Evolutionary conservation across 53 echinoderm and acorn worm species (phyloP), one percentile per base, ranked within the genome.

Genomic region (Holothuria leucospilota): DNA sequence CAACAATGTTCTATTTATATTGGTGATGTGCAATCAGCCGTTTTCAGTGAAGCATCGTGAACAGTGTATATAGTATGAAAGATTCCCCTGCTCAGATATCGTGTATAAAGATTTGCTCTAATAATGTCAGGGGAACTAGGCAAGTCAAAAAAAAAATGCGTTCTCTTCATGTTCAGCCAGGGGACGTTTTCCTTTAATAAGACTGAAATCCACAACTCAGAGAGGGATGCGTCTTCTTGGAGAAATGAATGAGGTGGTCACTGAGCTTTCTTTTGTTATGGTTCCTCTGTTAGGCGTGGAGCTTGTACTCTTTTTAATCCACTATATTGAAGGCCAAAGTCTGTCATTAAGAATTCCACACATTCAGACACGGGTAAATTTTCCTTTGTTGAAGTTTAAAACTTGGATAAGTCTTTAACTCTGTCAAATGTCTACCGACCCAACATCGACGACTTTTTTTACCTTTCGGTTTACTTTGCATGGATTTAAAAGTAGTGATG

Each of bases 201-300:
- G n/a, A n/a, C n/a, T n/a, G 42, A 42, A 42, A 42, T 8, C 42
- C 42, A 42, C 8, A 42, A 8, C 42, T 42, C 8, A 42, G 42
- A 42, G 42, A 63, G 64, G 23, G 64, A 63, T 27, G 64, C n/a
- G 11, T 63, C 27, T 24, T 63, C 5, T 11, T 63, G 64, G 27
- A n/a, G 64, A 7, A 63, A 63, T 63, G 64, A 63, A 63, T 63
- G 64, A 12, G 64, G n/a, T 42, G 64, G 64, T n/a, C n/a, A 63
- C n/a, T n/a, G n/a, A 63, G 23, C 23, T 63, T 63, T 63, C 27
- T 63, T 27, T 27, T 63, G 23, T 24, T 12, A 63, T 63, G 64
- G 64, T 63, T 63, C 64, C 4, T 24, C n/a, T 5, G n/a, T 63
- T n/a, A 63, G 64, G 4, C n/a, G 64, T 5, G 64, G 64, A 63